A percentile compares a stretch with the other conserved stretches of the same genome.
Conservation (phyloP, 2,113 vertebrate genomes). For the Hylia prasina region DNA sequence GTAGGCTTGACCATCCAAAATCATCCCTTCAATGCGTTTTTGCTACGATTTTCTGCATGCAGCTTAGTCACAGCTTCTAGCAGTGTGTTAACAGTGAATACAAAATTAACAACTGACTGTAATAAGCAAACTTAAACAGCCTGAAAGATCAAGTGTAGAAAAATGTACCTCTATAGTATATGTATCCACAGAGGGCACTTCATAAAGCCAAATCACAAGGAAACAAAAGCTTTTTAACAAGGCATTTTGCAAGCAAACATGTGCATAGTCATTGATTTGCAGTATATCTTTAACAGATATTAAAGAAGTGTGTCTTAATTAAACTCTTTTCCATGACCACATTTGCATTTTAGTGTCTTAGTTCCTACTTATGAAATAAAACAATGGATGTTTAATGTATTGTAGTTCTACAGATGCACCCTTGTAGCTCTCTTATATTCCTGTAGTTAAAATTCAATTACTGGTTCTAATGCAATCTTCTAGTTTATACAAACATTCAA, state of each 20-base stretch:
- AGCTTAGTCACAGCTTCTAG: background rate
- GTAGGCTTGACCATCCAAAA: background rate
- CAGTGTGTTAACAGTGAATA: background rate
- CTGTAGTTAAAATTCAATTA: slow-evolving; percentile 18
- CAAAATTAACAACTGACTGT: background rate
- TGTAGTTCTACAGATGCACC: background rate
- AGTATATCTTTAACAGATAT: background rate
- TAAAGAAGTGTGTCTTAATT: background rate
- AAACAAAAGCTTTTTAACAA: background rate
- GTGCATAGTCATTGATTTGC: background rate
- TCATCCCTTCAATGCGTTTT: background rate
- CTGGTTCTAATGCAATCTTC: background rate
- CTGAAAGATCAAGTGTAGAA: background rate
- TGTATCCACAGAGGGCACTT: background rate
- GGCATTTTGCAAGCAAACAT: background rate
- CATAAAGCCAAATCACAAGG: background rate
- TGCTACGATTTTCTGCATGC: background rate
- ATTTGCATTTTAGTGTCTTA: background rate
- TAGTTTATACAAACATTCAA: background rate
- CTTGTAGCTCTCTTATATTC: background rate
- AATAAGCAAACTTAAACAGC: background rate
- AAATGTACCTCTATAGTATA: background rate
- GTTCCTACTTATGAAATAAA: background rate
- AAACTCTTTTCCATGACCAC: background rate
- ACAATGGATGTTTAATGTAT: background rate